phyloP scores from a whole-genome alignment of 2,797 vertebrate species.

The Poliocrania exsul region DNA sequence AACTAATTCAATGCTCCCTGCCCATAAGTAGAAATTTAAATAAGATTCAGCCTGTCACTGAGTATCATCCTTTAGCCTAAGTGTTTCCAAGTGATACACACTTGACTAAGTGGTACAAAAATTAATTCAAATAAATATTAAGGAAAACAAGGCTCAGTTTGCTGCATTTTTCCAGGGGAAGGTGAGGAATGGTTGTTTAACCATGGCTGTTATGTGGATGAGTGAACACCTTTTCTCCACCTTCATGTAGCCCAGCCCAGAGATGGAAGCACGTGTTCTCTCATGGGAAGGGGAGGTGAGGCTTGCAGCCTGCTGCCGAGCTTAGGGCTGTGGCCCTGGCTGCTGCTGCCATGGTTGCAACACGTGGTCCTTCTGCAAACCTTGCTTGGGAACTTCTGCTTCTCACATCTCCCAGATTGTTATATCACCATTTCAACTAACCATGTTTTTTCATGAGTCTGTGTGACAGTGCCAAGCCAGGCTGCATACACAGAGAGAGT shows the following conservation, averaged over 20 bases:
- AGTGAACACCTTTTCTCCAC: neutral
- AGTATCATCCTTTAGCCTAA: neutral
- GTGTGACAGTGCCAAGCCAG: neutral
- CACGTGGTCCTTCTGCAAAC: neutral
- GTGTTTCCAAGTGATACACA: neutral
- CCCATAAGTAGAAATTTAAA: neutral
- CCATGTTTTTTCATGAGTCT: neutral
- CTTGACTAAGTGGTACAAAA: neutral
- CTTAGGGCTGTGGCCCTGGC: rapidly evolving
- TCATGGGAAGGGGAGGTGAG: rapidly evolving
- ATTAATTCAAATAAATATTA: neutral
- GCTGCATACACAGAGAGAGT: neutral
- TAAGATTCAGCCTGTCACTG: neutral
- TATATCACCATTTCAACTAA: neutral
- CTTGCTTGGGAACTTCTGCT: neutral
- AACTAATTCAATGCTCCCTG: neutral
- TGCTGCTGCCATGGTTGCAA: neutral
- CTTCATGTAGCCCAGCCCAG: neutral
- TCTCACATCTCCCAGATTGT: neutral
- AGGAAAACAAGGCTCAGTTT: neutral
- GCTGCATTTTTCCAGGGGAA: neutral
- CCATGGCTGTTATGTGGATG: neutral
- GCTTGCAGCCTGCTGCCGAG: neutral
- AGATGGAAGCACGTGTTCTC: neutral
- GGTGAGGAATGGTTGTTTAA: neutral